These are phyloP conservation scores for Galerucella nymphaeae DNA, from an alignment of 2,888 invertebrate genomes.

Conservation along the genomic window DNA sequence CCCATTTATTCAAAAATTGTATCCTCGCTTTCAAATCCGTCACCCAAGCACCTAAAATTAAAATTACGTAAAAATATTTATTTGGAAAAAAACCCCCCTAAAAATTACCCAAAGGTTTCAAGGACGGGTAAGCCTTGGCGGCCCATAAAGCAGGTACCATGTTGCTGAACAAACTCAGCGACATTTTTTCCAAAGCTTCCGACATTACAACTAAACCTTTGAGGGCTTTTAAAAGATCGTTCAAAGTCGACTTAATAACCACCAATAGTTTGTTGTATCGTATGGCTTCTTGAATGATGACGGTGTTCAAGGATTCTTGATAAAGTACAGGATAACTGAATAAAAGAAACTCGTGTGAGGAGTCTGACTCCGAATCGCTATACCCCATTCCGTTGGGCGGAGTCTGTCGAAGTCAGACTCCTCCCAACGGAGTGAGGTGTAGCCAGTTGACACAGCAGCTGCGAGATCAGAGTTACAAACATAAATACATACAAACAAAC, in stretches of 20 bases:
- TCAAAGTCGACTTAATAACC: constrained; percentile 69
- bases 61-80: neutral
- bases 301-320: constrained; percentile 90
- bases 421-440: too few species aligned
- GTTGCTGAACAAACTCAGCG: constrained; percentile 73
- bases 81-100: neutral
- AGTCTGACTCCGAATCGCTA: too few species aligned
- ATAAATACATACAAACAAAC: too few species aligned
- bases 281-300: constrained; percentile 86
- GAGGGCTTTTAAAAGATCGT: constrained; percentile 76
- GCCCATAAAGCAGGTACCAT: constrained; percentile 79
- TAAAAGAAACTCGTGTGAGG: constrained; percentile 29
- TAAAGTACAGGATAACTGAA: constrained; percentile 84
- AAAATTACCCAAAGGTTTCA: constrained; percentile 74
- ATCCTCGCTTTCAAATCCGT: constrained; percentile 73
- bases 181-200: constrained; percentile 77
- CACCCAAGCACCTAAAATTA: constrained; percentile 73
- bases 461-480: too few species aligned
- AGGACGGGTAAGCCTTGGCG: constrained; percentile 74
- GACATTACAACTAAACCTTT: constrained; percentile 85
- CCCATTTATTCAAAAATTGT: constrained; percentile 75
- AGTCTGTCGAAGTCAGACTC: too few species aligned
- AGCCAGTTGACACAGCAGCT: too few species aligned
- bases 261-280: constrained; percentile 77
- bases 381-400: too few species aligned